A percentile compares a stretch with the other conserved stretches of the same genome.
phyloP scores from a whole-genome alignment of 35 echinoderm and acorn worm species.

The Lytechinus pictus region DNA sequence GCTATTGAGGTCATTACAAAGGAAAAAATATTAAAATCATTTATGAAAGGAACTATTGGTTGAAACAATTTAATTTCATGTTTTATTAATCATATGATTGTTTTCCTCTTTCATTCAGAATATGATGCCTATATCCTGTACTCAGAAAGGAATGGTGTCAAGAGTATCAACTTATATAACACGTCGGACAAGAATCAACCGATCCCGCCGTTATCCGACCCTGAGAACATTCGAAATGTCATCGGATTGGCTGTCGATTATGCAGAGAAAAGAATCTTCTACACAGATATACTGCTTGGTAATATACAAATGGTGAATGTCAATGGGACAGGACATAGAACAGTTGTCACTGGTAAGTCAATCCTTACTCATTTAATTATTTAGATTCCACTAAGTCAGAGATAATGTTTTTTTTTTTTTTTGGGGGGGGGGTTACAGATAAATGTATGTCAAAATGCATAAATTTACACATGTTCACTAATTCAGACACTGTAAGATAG shows the following conservation, averaged over 20 bases:
- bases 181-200: constrained; percentile 53
- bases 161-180: constrained; percentile 58
- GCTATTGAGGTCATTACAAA: too few relatives aligned
- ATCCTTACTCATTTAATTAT: not conserved
- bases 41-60: too few relatives aligned
- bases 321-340: constrained; percentile 47
- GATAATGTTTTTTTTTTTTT: too few relatives aligned
- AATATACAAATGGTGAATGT: constrained; percentile 63
- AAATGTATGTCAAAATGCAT: too few relatives aligned
- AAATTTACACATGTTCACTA: too few relatives aligned
- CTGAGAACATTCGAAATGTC: constrained; percentile 66
- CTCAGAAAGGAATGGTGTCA: constrained; percentile 81
- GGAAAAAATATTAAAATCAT: too few relatives aligned
- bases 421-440: too few relatives aligned
- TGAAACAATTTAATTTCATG: not conserved
- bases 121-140: constrained; percentile 84
- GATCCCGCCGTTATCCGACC: constrained; percentile 52
- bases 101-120: constrained; percentile 46
- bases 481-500: too few relatives aligned
- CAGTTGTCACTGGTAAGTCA: constrained; percentile 54
- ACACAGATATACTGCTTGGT: constrained; percentile 89
- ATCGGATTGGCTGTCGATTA: constrained; percentile 82
- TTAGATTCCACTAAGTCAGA: not conserved
- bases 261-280: constrained; percentile 60
- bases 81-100: not conserved